Evolutionary conservation across 1,140 invertebrate genomes (phyloP), one percentile per base, ranked within the genome.

Genomic region (Phymastichus coffea): DNA sequence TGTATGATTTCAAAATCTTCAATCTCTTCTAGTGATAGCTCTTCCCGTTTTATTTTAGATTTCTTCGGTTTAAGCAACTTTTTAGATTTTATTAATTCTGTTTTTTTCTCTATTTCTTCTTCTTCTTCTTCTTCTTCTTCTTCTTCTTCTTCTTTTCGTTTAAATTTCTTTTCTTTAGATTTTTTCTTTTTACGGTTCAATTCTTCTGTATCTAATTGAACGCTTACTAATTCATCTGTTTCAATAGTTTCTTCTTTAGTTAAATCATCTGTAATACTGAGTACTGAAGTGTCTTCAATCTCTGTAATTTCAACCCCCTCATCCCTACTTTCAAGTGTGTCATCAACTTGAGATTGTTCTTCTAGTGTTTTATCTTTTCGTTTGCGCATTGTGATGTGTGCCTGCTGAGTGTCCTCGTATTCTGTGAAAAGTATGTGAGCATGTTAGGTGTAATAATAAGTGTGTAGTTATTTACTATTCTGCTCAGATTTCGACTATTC

Each of bases 341-440:
- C 69, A 54, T 70, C 68, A 57, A 71, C 66, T 61, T 69, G 66
- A 74, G 59, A 57, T 63, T 73, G 63, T 68, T 79, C 74, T 58
- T 67, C 64, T 44, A 68, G 61, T 70, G 71, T 74, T 63, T 48
- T 74, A 67, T 76, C 73, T 75, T 75, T 78, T 63, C 70, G 77
- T 76, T 75, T 73, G 56, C 69, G 75, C 63, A 70, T 70, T 80
- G 74, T 79, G 67, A 65, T 78, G 75, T 78, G 71, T 78, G 69
- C 76, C 72, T 79, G 73, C 74, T 65, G 72, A 77, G 75, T 79
- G 74, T 78, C 78, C 77, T 79, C 77, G 78, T 80, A 80, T 80
- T 80, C 78, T 80, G 78, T 77, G 78, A 73, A 80, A 80, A 80
- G 70, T 75, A 77, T 79, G 76, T 79, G 67, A 75, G 66, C 75